Evolutionary conservation across 1,140 invertebrate species (phyloP), one percentile per base, ranked within the genome.

Genomic region (Cataglyphis hispanica): DNA sequence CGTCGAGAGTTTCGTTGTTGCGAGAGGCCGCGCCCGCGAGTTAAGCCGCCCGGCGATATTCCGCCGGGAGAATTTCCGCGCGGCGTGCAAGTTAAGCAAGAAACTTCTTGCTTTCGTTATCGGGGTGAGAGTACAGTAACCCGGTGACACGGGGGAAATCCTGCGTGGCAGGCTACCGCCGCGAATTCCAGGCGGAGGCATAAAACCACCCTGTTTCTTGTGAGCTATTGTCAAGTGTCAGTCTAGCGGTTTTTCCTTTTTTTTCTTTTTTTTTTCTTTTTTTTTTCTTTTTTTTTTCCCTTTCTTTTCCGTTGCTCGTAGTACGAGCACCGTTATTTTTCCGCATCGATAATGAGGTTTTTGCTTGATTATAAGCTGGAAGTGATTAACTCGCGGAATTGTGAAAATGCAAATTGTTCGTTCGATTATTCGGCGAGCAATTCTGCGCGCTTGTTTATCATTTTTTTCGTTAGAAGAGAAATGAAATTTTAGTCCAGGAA

Each of bases 31-130:
- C 58, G 72, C 31, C 81, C 56, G 58, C 37, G n/a, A 60, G 69
- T 88, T 88, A 86, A 83, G 63, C 76, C 58, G 50, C 67, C n/a
- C 76, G 85, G 58, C 70, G 66, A 84, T 87, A 87, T 87, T 77
- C 70, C 77, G 61, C 37, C 58, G 78, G 66, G 31, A 40, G 64
- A 88, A 86, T 88, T 88, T 86, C 85, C 66, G 69, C 66, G 76
- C 72, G 31, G 61, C 34, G 78, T 34, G 78, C 78, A 67, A 86
- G 85, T 74, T 75, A 75, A 83, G 75, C 86, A n/a, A n/a, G 64
- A 53, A 86, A 84, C 67, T 88, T 88, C 87, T 87, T 87, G 87
- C 78, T 87, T 88, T 72, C 87, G 85, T 86, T 86, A 70, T 67
- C n/a, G 70, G 50, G 34, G 61, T 46, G 70, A 58, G 77, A 27